These are phyloP conservation scores for Dicaeum eximium DNA, from an alignment of 2,113 vertebrate species.

Conservation along the genomic window DNA sequence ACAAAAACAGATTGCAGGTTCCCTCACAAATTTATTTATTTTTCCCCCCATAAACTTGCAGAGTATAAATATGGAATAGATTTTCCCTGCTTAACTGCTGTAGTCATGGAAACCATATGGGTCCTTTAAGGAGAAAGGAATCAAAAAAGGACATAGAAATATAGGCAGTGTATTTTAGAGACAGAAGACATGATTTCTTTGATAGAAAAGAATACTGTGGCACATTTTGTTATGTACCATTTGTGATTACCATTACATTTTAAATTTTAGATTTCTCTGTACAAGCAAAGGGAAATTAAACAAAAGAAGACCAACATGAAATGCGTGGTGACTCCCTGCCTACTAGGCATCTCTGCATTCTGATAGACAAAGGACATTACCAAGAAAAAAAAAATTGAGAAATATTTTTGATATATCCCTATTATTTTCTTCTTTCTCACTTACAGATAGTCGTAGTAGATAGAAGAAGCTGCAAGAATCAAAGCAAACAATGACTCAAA, in stretches of 20 bases:
- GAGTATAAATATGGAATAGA: neutral
- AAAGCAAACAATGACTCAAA: neutral
- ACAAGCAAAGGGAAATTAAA: neutral
- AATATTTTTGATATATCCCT: neutral
- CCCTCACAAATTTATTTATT: neutral
- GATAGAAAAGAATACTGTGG: neutral
- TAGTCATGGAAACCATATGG: neutral
- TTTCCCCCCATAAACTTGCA: neutral
- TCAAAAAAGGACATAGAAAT: neutral
- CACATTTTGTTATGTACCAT: neutral
- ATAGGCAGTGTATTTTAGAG: neutral
- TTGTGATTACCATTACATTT: neutral
- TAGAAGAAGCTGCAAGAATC: neutral
- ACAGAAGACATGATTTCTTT: neutral
- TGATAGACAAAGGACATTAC: neutral
- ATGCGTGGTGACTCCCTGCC: accelerated
- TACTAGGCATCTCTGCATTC: neutral
- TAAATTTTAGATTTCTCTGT: neutral
- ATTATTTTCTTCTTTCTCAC: neutral
- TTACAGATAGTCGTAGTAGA: neutral
- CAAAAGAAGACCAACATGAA: neutral
- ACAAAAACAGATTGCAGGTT: neutral
- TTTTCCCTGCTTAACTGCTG: neutral
- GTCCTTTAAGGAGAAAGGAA: neutral
- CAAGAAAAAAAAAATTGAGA: neutral